Evolutionary conservation across 1,140 invertebrate species (phyloP).

Genomic region (Brachionus sp.): DNA sequence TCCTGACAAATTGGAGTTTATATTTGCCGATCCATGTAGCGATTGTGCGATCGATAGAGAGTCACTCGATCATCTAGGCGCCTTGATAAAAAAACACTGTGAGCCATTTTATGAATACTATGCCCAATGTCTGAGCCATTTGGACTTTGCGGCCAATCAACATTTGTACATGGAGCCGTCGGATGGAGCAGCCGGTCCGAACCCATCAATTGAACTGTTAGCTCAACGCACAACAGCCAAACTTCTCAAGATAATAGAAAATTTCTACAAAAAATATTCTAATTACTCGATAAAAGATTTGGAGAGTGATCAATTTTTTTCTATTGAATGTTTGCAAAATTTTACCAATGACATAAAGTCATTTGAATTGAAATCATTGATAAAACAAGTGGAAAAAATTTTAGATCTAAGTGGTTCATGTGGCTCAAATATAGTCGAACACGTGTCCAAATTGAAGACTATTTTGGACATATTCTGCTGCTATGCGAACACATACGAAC

Average conservation of each 20-base stretch:
- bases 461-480: neutral
- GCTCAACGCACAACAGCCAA: neutral
- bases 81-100: neutral
- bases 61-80: neutral
- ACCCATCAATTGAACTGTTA: neutral
- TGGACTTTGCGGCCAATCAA: neutral
- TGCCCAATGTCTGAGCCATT: neutral
- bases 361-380: neutral
- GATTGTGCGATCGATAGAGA: neutral
- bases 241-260: neutral
- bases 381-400: neutral
- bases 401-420: neutral
- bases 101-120: neutral
- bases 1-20: neutral
- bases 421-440: neutral
- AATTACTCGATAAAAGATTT: neutral
- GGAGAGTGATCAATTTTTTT: neutral
- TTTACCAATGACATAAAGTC: neutral
- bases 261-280: conserved; percentile 26
- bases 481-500: neutral
- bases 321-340: neutral
- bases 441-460: neutral
- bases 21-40: neutral
- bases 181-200: neutral
- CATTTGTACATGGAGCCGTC: too few relatives aligned